Conservation (phyloP, 2,113 vertebrate species). For the Sturnus vulgaris region DNA sequence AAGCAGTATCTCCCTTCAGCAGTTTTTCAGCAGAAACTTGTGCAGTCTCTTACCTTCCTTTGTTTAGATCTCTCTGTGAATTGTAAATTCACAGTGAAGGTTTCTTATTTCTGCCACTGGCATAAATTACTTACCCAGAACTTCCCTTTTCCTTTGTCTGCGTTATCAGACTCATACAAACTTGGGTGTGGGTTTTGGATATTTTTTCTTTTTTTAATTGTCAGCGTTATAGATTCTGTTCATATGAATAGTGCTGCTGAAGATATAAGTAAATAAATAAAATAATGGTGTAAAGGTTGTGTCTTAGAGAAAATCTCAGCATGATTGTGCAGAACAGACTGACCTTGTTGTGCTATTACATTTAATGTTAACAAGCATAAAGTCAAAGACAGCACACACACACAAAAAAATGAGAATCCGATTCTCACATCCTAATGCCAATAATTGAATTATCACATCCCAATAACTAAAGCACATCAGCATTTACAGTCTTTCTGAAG, state of each 20-base stretch:
- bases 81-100: background rate
- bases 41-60: background rate
- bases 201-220: background rate
- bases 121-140: background rate
- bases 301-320: background rate
- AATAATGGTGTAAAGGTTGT: background rate
- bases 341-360: background rate
- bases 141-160: background rate
- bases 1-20: background rate
- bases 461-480: background rate
- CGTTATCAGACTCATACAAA: background rate
- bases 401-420: background rate
- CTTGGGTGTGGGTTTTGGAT: background rate
- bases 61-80: background rate
- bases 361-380: background rate
- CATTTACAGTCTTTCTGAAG: background rate
- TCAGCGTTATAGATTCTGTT: background rate
- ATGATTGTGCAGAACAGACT: background rate
- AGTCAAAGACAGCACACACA: background rate
- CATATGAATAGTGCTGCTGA: background rate
- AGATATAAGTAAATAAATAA: background rate
- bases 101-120: background rate
- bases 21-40: background rate
- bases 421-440: background rate
- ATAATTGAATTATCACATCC: background rate